Conservation (phyloP, 2,113 vertebrate species). For the Varanus salvator region DNA sequence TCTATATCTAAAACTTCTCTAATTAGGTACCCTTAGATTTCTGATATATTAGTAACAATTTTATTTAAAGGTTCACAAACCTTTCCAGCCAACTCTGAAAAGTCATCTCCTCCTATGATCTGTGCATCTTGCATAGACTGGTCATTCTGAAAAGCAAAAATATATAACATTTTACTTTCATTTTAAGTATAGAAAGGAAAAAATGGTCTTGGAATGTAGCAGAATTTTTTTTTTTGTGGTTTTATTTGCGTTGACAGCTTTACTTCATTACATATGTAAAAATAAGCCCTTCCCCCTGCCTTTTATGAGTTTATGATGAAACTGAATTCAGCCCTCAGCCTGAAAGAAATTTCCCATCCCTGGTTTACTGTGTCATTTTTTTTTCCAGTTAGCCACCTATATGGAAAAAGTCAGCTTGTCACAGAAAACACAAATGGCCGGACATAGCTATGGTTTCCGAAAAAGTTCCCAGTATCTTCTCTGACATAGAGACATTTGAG, state of each 20-base stretch:
- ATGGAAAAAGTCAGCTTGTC: not conserved
- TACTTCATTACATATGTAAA: too few species aligned
- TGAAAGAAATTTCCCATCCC: too few species aligned
- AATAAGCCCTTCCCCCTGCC: too few species aligned
- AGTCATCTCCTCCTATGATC: conserved; percentile 87
- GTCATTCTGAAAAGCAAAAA: conserved; percentile 82
- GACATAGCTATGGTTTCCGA: not conserved
- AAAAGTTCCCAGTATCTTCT: not conserved
- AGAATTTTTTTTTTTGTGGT: conserved; percentile 3
- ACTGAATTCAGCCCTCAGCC: too few species aligned
- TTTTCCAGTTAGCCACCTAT: not conserved
- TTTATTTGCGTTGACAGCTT: not conserved
- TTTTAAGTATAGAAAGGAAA: not conserved
- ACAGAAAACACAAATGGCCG: not conserved
- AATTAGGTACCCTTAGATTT: not conserved
- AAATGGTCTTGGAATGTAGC: not conserved
- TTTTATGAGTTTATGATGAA: not conserved
- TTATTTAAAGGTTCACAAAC: conserved; percentile 74
- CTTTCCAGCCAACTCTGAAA: conserved; percentile 88
- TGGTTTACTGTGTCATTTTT: not conserved
- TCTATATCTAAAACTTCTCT: too few species aligned
- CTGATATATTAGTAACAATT: rapidly evolving
- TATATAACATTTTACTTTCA: not conserved
- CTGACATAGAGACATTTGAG: not conserved
- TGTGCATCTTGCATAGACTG: conserved; percentile 87